phyloP scores from a whole-genome alignment of 1,140 invertebrate species.

The Drosophila parabipectinata region DNA sequence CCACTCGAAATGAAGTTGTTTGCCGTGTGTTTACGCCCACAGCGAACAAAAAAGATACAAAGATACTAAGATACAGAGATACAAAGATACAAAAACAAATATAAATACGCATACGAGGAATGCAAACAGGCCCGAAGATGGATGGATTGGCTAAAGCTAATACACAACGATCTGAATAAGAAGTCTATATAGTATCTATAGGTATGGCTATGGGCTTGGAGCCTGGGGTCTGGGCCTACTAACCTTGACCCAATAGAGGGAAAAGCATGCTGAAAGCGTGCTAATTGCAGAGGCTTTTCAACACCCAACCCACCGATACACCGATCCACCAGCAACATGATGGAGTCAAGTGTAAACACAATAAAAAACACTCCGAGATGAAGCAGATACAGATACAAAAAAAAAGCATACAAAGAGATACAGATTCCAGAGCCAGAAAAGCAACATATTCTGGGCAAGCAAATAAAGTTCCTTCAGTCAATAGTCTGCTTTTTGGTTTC shows the following conservation, averaged over 20 bases:
- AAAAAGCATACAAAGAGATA: background rate
- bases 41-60: constrained; percentile 2
- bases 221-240: constrained; percentile 28
- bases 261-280: constrained; percentile 55
- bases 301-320: constrained; percentile 36
- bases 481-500: constrained; percentile 6
- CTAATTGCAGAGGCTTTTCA: constrained; percentile 72
- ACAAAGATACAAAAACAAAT: constrained; percentile 12
- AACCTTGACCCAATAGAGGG: constrained; percentile 69
- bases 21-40: constrained; percentile 36
- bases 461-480: constrained; percentile 36
- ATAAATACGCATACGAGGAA: constrained; percentile 3
- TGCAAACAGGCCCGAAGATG: background rate
- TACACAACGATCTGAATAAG: background rate
- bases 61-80: constrained; percentile 5
- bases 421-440: background rate
- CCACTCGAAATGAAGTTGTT: constrained; percentile 31
- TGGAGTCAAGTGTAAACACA: constrained; percentile 72
- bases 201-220: constrained; percentile 15
- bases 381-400: constrained; percentile 26
- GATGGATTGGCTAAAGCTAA: constrained; percentile 24
- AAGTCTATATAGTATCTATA: background rate
- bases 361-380: constrained; percentile 44
- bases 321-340: constrained; percentile 19
- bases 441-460: constrained; percentile 4